phyloP scores from a whole-genome alignment of 2,888 invertebrate species.

The Anaspis maculata region DNA sequence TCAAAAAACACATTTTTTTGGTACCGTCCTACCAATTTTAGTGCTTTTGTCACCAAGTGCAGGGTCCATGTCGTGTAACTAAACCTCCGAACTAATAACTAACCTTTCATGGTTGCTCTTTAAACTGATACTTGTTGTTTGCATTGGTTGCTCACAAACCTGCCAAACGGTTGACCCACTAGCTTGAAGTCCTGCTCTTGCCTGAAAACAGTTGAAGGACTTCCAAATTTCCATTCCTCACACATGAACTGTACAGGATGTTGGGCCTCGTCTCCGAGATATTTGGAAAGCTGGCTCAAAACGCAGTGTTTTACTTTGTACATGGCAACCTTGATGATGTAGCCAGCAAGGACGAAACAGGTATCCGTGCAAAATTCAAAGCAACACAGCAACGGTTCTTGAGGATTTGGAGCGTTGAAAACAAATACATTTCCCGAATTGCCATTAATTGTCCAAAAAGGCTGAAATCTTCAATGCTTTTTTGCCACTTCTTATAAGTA shows the following conservation, averaged over 20 bases:
- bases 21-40: too few species aligned
- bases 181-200: neutral
- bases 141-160: too few species aligned
- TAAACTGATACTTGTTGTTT: neutral
- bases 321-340: conserved; percentile 10
- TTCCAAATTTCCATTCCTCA: conserved; percentile 19
- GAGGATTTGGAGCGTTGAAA: too few species aligned
- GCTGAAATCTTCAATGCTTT: neutral
- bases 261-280: conserved; percentile 26
- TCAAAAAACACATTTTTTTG: too few species aligned
- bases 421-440: neutral
- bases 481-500: neutral
- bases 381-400: conserved; percentile 22
- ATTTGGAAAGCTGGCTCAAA: conserved; percentile 22
- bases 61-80: too few species aligned
- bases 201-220: conserved; percentile 8
- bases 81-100: too few species aligned
- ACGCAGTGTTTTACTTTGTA: conserved; percentile 21
- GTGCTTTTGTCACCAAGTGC: too few species aligned
- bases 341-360: conserved; percentile 21
- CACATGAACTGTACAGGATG: conserved; percentile 23
- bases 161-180: neutral
- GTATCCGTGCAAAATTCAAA: conserved; percentile 18
- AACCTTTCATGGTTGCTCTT: too few species aligned
- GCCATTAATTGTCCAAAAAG: neutral